Conservation (phyloP, 1,140 invertebrate genomes). For the Acyrthosiphon pisum region DNA sequence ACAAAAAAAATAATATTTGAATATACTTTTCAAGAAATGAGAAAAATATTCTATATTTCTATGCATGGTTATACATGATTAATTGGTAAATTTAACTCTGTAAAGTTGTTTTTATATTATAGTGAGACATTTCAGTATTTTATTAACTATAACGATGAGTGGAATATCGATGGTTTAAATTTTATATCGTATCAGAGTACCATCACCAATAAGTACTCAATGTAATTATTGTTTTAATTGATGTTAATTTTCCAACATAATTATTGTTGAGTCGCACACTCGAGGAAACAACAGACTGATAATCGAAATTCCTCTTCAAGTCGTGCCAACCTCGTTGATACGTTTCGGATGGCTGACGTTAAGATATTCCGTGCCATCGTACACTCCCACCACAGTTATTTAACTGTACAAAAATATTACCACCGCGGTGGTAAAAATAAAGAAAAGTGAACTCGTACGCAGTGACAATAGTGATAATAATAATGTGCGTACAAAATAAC, state of each 20-base stretch:
- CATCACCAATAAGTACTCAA: too few species aligned
- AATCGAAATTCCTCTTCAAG: not conserved
- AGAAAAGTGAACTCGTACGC: not conserved
- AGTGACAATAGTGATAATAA: not conserved
- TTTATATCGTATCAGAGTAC: not conserved
- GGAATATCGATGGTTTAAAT: not conserved
- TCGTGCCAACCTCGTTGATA: not conserved
- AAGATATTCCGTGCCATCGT: too few species aligned
- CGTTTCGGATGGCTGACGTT: not conserved
- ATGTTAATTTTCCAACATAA: not conserved
- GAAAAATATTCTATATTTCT: too few species aligned
- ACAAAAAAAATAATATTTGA: too few species aligned
- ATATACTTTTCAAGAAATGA: too few species aligned
- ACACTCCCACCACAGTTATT: not conserved
- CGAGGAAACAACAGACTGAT: not conserved
- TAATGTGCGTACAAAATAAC: not conserved
- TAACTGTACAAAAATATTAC: not conserved
- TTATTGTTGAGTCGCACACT: not conserved
- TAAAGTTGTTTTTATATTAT: not conserved
- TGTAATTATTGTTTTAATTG: not conserved
- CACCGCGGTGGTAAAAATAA: slow-evolving; percentile 1
- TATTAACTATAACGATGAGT: not conserved
- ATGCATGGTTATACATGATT: not conserved
- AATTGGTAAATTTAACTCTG: not conserved
- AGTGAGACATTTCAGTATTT: not conserved